Conservation (phyloP, 2,888 invertebrate genomes). For the Trilocha varians region DNA sequence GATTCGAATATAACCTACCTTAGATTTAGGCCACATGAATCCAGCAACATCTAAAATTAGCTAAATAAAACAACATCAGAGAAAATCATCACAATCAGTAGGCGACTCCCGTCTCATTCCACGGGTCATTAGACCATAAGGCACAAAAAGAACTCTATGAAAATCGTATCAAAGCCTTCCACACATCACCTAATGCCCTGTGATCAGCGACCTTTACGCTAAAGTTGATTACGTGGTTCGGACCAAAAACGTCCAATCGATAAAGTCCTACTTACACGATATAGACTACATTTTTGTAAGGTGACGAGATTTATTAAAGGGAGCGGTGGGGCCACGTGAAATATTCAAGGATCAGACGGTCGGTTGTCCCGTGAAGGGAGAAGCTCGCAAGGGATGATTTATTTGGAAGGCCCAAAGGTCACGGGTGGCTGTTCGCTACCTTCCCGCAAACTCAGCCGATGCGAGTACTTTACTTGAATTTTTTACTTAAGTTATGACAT, state of each 20-base stretch:
- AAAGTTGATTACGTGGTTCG: not conserved
- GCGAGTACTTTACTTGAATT: not conserved
- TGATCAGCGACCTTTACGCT: not conserved
- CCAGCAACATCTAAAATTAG: too few species aligned
- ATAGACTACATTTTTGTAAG: conserved; percentile 32
- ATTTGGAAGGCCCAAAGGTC: conserved; percentile 20
- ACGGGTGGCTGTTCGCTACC: conserved; percentile 4
- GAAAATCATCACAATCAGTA: too few species aligned
- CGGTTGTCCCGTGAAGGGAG: conserved; percentile 33
- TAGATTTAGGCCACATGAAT: too few species aligned
- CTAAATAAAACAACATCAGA: too few species aligned
- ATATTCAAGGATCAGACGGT: conserved; percentile 48
- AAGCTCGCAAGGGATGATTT: conserved; percentile 41
- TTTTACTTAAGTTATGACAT: not conserved
- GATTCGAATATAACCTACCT: too few species aligned
- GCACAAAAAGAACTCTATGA: not conserved
- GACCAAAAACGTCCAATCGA: conserved; percentile 3
- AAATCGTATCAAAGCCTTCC: not conserved
- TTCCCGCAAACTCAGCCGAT: conserved; percentile 1
- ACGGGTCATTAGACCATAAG: not conserved
- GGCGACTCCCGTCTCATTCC: not conserved
- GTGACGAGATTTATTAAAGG: conserved; percentile 41
- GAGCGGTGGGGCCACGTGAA: conserved; percentile 33
- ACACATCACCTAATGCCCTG: not conserved
- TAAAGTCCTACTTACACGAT: conserved; percentile 7